phyloP scores from a whole-genome alignment of 2,888 invertebrate species.

The Gymnosoma rotundatum region DNA sequence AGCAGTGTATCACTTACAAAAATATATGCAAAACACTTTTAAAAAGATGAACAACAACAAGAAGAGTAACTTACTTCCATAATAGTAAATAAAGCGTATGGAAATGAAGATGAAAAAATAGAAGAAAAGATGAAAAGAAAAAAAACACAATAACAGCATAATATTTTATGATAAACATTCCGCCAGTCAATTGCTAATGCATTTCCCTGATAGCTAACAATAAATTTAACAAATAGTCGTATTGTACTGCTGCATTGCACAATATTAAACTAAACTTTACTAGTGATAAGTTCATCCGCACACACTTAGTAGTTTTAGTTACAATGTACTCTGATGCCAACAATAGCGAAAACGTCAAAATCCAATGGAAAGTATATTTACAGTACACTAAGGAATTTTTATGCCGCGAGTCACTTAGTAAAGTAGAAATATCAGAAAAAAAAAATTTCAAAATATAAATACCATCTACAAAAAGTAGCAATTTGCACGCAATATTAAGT shows the following conservation, averaged over 20 bases:
- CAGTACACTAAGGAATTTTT: constrained; percentile 66
- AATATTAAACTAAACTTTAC: constrained; percentile 13
- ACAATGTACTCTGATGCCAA: constrained; percentile 45
- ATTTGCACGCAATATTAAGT: constrained; percentile 40
- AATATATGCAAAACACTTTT: constrained; percentile 26
- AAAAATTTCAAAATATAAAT: background rate
- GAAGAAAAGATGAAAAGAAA: background rate
- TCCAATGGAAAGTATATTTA: constrained; percentile 65
- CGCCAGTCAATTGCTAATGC: constrained; percentile 67
- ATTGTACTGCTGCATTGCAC: constrained; percentile 8
- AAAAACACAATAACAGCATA: constrained; percentile 30
- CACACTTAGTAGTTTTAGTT: constrained; percentile 3
- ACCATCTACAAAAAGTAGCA: constrained; percentile 12
- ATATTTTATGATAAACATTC: constrained; percentile 58
- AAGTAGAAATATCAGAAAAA: constrained; percentile 19
- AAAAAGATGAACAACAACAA: constrained; percentile 26
- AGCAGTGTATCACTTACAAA: background rate
- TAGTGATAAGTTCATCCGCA: constrained; percentile 28
- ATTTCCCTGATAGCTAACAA: constrained; percentile 68
- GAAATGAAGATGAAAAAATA: constrained; percentile 1
- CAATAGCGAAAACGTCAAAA: constrained; percentile 57
- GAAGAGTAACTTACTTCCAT: constrained; percentile 2
- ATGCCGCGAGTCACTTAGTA: constrained; percentile 68
- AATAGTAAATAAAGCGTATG: constrained; percentile 36
- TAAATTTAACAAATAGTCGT: constrained; percentile 66